Evolutionary conservation across 1,140 invertebrate genomes (phyloP), one percentile per base, ranked within the genome.

Genomic region (Papilio glaucus): DNA sequence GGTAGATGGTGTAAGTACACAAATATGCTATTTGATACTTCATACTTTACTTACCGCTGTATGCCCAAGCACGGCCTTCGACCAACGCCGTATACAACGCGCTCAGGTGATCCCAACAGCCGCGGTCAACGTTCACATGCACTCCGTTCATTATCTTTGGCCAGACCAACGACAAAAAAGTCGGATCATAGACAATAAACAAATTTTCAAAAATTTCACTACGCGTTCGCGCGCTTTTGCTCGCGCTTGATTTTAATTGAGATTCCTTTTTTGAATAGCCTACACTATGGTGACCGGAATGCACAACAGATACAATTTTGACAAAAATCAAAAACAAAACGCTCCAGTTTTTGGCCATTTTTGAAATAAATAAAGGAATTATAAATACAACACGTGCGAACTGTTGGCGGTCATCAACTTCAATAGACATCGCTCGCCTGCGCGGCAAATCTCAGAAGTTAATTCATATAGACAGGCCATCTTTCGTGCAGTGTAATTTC

Each of bases 111-210:
- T 85, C 81, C 89, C 89, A 94, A 72, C 93, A 94, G 7, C 68
- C 61, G 18, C 77, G 57, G 13, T 86, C 85, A 21, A 93, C 60
- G 39, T 76, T 81, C 37, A 94, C 81, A 80, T 94, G 93, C 68
- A 92, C 86, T 33, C 90, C 90, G 71, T 93, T 93, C 45, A 82
- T 86, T 71, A 94, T 89, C 77, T 92, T 93, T 38, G 92, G 90
- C 93, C 93, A 94, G 13, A 93, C 87, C 29, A 85, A 74, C n/a
- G 91, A 84, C 77, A 94, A 80, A 81, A 91, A 93, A n/a, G 89
- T 83, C 0, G 91, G 89, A 69, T 94, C 93, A 57, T 90, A 93
- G 15, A 94, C 75, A 70, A 88, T 87, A 78, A 92, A 90, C 61
- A 93, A 72, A 78, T 91, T 89, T 15, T 92, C 86, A 74, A 92